A percentile compares a stretch with the other conserved stretches of the same genome.
These are phyloP conservation scores for Spatulosminthurus flaviceps DNA, from an alignment of 2,888 invertebrate genomes.

Conservation along the genomic window DNA sequence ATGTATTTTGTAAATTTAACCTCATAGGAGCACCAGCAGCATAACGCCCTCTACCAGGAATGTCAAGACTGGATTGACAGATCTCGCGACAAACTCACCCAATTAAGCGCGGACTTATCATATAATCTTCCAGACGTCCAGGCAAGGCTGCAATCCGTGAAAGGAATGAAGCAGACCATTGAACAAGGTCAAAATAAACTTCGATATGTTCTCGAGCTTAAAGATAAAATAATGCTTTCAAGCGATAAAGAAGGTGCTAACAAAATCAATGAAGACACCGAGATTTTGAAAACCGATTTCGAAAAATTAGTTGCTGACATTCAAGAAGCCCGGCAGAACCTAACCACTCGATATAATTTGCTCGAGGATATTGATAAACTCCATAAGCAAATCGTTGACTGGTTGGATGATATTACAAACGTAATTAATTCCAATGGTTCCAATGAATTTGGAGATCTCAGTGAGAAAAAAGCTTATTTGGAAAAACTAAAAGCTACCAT, in stretches of 20 bases:
- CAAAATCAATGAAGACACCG: slow-evolving; percentile 91
- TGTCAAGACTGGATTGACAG: slow-evolving; percentile 93
- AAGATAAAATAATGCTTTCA: slow-evolving; percentile 92
- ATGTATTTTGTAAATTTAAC: too few species aligned
- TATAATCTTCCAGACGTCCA: slow-evolving; percentile 85
- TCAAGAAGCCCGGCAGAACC: slow-evolving; percentile 79
- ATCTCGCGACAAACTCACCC: slow-evolving; percentile 82
- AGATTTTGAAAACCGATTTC: slow-evolving; percentile 86
- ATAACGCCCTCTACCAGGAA: slow-evolving; percentile 89
- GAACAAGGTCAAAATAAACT: slow-evolving; percentile 91
- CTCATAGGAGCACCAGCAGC: slow-evolving; percentile 94
- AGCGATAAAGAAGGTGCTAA: slow-evolving; percentile 88
- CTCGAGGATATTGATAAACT: slow-evolving; percentile 88
- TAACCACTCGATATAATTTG: slow-evolving; percentile 79
- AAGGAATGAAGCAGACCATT: slow-evolving; percentile 86
- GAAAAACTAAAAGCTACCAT: slow-evolving; percentile 87
- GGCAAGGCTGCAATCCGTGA: slow-evolving; percentile 83
- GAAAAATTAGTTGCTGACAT: slow-evolving; percentile 85
- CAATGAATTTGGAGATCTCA: slow-evolving; percentile 81
- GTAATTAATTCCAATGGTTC: slow-evolving; percentile 79
- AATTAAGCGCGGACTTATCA: slow-evolving; percentile 79
- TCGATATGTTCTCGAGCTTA: slow-evolving; percentile 85
- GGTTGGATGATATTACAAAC: slow-evolving; percentile 88
- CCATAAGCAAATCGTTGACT: slow-evolving; percentile 78
- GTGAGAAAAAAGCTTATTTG: slow-evolving; percentile 87